Percentiles rank a stretch among this genome's conserved stretches.
These are phyloP conservation scores for Apis florea DNA, from an alignment of 1,140 invertebrate genomes.

Conservation along the genomic window DNA sequence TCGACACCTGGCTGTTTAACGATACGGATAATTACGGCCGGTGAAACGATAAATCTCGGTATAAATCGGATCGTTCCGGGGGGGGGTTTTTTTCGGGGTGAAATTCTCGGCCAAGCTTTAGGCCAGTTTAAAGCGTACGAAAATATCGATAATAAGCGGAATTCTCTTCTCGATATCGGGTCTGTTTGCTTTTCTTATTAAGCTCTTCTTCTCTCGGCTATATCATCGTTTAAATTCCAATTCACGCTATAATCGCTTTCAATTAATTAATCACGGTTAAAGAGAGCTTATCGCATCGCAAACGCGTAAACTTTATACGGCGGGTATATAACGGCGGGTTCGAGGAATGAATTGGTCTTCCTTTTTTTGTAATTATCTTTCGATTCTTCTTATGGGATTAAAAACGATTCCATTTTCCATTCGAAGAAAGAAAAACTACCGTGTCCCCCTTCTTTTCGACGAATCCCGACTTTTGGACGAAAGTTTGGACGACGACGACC, in stretches of 20 bases:
- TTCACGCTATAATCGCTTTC: background rate
- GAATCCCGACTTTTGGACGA: background rate
- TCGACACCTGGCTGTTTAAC: constrained; percentile 15
- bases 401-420: background rate
- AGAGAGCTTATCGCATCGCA: no score
- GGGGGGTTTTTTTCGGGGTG: no score
- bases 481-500: constrained; percentile 10
- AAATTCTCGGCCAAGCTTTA: background rate
- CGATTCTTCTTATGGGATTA: background rate
- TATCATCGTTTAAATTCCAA: background rate
- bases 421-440: background rate
- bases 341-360: no score
- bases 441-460: background rate
- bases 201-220: background rate
- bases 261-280: no score
- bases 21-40: constrained; percentile 9
- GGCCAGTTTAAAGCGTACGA: background rate
- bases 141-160: background rate
- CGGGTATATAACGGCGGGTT: no score
- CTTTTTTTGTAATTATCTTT: background rate
- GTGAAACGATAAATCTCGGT: constrained; percentile 18
- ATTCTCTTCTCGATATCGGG: background rate
- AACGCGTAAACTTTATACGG: no score
- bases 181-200: no score
- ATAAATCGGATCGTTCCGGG: background rate